Conservation (phyloP, 2,888 invertebrate genomes). For the Cylindroiulus punctatus region DNA sequence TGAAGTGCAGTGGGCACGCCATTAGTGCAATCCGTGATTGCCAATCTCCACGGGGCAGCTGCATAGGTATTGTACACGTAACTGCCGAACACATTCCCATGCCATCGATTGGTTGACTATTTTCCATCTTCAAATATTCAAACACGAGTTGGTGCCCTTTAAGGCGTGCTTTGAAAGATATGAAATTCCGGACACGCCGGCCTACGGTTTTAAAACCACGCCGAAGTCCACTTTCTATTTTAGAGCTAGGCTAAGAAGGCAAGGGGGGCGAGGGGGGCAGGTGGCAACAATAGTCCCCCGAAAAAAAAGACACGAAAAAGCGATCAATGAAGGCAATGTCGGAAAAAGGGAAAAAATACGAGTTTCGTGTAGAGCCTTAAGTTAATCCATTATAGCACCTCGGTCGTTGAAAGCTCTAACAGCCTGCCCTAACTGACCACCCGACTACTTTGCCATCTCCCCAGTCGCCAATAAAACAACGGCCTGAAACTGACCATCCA, state of each 20-base stretch:
- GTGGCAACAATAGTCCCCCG: not conserved
- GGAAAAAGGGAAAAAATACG: constrained; percentile 35
- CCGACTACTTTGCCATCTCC: constrained; percentile 48
- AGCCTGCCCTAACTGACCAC: constrained; percentile 48
- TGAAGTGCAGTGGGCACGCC: too few relatives aligned
- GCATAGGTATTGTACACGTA: too few relatives aligned
- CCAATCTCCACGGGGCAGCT: too few relatives aligned
- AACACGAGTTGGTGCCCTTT: not conserved
- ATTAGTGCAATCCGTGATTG: too few relatives aligned
- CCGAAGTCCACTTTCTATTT: constrained; percentile 35
- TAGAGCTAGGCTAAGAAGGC: not conserved
- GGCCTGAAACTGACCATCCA: constrained; percentile 9
- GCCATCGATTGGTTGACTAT: not conserved
- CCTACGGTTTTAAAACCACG: constrained; percentile 22
- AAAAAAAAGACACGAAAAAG: constrained; percentile 9
- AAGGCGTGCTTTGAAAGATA: not conserved
- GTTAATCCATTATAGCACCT: constrained; percentile 49
- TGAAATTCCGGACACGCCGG: constrained; percentile 26
- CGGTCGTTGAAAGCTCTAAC: constrained; percentile 52
- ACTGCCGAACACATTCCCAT: too few relatives aligned
- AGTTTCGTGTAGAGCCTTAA: constrained; percentile 39
- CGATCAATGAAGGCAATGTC: constrained; percentile 45
- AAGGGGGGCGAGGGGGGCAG: not conserved
- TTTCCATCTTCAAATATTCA: not conserved
- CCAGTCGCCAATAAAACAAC: constrained; percentile 49